Evolutionary conservation across 2,113 vertebrate species (phyloP).

Genomic region (Podarcis raffonei): DNA sequence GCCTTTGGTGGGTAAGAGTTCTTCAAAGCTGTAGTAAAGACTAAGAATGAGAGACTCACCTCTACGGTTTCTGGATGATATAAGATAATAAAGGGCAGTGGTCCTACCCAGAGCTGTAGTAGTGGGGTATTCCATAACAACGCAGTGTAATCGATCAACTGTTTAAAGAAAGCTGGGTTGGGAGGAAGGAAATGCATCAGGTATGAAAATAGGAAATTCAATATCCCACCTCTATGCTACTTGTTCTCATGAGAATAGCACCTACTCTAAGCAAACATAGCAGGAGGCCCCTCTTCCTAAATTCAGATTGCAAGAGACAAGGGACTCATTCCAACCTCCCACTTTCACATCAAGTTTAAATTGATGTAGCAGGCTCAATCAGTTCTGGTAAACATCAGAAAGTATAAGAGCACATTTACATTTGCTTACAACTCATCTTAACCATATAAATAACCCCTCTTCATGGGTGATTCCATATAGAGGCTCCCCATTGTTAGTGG

Average conservation of each 20-base stretch:
- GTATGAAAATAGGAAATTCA: constrained; percentile 16
- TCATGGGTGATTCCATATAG: background rate
- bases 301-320: background rate
- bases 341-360: background rate
- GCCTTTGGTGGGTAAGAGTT: background rate
- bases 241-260: background rate
- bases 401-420: background rate
- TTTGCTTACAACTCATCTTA: background rate
- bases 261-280: background rate
- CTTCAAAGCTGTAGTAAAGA: background rate
- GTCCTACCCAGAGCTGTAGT: constrained; percentile 89
- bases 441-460: background rate
- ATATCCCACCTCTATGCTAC: background rate
- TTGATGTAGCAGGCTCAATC: background rate
- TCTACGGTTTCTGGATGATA: constrained; percentile 87
- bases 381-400: background rate
- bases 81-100: constrained; percentile 79
- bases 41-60: constrained; percentile 71
- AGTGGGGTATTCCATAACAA: constrained; percentile 70
- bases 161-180: constrained; percentile 86
- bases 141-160: constrained; percentile 66
- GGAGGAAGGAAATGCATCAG: constrained; percentile 42
- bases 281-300: background rate
- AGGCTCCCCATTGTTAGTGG: background rate
- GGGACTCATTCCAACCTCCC: background rate